phyloP scores from a whole-genome alignment of 2,797 vertebrate genomes.

The Potorous gilbertii region DNA sequence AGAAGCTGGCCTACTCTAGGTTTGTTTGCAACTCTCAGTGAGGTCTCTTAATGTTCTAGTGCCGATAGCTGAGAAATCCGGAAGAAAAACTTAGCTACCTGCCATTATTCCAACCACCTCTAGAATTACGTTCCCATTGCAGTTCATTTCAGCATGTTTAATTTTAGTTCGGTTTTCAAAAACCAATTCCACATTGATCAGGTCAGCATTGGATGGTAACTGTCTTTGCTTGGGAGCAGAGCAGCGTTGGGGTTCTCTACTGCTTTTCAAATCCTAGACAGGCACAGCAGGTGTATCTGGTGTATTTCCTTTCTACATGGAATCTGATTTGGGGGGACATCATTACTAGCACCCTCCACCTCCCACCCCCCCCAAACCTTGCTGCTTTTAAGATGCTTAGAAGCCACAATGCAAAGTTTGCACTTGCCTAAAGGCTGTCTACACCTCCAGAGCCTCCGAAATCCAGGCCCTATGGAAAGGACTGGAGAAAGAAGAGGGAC shows the following conservation, averaged over 20 bases:
- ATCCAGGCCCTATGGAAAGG: background rate
- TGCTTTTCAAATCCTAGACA: background rate
- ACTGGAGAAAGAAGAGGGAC: fast-evolving
- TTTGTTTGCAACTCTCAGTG: fast-evolving
- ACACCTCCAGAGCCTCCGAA: background rate
- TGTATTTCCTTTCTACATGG: background rate
- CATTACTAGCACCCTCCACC: background rate
- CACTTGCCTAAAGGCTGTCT: background rate
- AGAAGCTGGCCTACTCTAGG: fast-evolving
- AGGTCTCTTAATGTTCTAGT: constrained; percentile 45
- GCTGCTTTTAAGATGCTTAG: background rate
- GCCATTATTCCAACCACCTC: background rate
- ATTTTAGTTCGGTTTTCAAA: constrained; percentile 50
- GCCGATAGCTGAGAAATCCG: background rate
- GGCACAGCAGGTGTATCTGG: background rate
- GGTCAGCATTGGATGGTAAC: background rate
- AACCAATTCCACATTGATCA: background rate
- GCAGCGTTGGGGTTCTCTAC: background rate
- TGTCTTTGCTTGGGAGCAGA: background rate
- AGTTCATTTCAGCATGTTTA: constrained; percentile 59
- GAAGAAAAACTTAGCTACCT: background rate
- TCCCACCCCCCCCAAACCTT: fast-evolving
- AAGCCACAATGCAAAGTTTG: background rate
- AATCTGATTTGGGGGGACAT: background rate
- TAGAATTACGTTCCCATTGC: background rate